A percentile compares a stretch with the other conserved stretches of the same genome.
phyloP scores from a whole-genome alignment of 2,888 invertebrate species.

The Melieria omissa region DNA sequence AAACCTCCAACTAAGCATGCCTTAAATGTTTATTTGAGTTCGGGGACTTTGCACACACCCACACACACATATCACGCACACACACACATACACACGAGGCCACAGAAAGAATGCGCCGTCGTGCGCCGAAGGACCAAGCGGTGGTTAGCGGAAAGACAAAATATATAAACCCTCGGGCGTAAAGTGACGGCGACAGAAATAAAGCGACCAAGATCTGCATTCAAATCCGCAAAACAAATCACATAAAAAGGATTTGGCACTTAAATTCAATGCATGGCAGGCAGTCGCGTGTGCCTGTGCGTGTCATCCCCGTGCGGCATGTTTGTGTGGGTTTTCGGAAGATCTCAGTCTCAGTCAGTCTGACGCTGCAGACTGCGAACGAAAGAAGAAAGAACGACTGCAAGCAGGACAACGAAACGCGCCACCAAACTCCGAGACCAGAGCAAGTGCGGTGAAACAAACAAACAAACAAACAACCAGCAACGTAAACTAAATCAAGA shows the following conservation, averaged over 20 bases:
- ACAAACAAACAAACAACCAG: too few relatives aligned
- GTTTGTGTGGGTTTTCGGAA: too few relatives aligned
- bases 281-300: not conserved
- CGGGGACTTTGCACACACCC: not conserved
- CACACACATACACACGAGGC: too few relatives aligned
- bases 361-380: too few relatives aligned
- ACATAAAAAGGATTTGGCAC: conserved; percentile 21
- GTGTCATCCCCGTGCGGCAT: too few relatives aligned
- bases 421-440: too few relatives aligned
- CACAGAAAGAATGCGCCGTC: too few relatives aligned
- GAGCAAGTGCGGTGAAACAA: too few relatives aligned
- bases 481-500: not conserved
- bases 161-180: conserved; percentile 15
- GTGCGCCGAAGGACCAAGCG: not conserved
- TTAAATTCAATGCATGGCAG: not conserved
- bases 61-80: too few relatives aligned
- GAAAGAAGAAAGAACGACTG: too few relatives aligned
- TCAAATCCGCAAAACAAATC: conserved; percentile 24
- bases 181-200: conserved; percentile 10
- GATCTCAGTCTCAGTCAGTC: too few relatives aligned
- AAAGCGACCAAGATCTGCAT: conserved; percentile 10
- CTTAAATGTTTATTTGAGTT: conserved; percentile 32
- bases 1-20: conserved; percentile 29
- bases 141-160: not conserved
- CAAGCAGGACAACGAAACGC: too few relatives aligned